A percentile compares a stretch with the other conserved stretches of the same genome.
Evolutionary conservation across 2,888 invertebrate species (phyloP).

Genomic region (Plusia festucae): DNA sequence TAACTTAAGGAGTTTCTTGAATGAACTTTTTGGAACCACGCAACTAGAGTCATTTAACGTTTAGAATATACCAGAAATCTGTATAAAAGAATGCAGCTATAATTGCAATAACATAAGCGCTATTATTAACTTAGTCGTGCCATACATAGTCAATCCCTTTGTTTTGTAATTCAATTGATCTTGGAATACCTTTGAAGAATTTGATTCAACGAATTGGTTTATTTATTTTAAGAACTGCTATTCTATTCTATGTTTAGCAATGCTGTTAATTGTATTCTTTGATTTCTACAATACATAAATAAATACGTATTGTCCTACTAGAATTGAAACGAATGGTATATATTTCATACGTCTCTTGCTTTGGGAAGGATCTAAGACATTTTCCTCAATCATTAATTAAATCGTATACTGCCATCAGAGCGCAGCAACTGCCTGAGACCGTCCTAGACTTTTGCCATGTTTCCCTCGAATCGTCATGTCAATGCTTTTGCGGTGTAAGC

Average conservation of each 20-base stretch:
- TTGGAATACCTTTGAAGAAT: constrained; percentile 8
- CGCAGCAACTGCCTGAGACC: constrained; percentile 6
- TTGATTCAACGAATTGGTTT: not conserved
- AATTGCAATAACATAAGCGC: not conserved
- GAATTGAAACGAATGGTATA: no score
- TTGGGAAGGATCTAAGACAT: not conserved
- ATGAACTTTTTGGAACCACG: no score
- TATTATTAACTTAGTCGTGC: not conserved
- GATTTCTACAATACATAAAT: no score
- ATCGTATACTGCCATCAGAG: constrained; percentile 17
- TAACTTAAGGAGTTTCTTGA: no score
- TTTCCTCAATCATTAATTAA: constrained; percentile 24
- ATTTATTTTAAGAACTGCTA: constrained; percentile 9
- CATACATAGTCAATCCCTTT: constrained; percentile 16
- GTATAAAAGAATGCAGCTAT: not conserved
- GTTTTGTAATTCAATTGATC: constrained; percentile 28
- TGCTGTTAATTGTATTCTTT: no score
- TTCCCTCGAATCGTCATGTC: constrained; percentile 20
- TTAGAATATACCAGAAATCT: no score
- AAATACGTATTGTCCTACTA: no score
- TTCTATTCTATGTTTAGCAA: not conserved
- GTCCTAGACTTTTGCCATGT: constrained; percentile 23
- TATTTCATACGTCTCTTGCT: no score
- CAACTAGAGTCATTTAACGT: no score
- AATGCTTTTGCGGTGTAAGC: constrained; percentile 33